These are phyloP conservation scores for Ooceraea biroi DNA, from an alignment of 1,140 invertebrate species.

Conservation along the genomic window DNA sequence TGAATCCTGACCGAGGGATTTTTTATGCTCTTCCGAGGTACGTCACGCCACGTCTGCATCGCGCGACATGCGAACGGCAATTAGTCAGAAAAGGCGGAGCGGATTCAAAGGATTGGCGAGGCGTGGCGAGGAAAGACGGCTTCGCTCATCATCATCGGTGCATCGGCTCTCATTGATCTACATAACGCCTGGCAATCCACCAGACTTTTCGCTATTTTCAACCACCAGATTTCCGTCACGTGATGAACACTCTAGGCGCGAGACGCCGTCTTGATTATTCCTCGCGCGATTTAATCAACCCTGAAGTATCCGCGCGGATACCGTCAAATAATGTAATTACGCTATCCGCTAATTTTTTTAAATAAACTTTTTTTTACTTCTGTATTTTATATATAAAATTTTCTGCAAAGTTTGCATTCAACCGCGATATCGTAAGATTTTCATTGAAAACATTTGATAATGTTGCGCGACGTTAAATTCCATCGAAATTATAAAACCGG, in stretches of 20 bases:
- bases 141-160: constrained; percentile 58
- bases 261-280: background rate
- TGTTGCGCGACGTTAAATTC: too few species aligned
- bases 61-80: constrained; percentile 61
- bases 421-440: too few species aligned
- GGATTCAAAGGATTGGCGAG: constrained; percentile 80
- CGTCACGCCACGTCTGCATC: background rate
- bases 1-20: background rate
- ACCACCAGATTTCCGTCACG: constrained; percentile 42
- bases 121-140: constrained; percentile 75
- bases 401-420: background rate
- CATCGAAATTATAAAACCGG: background rate
- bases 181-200: constrained; percentile 57
- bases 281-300: background rate
- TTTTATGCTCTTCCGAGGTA: background rate
- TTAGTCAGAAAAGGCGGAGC: constrained; percentile 80
- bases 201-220: constrained; percentile 55
- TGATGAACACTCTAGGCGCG: background rate
- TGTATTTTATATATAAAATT: background rate
- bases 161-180: constrained; percentile 77
- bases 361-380: background rate
- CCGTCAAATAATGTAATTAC: background rate
- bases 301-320: background rate
- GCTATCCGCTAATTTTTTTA: background rate
- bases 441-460: background rate